Percentiles rank a stretch among this genome's conserved stretches.
Evolutionary conservation across 2,888 invertebrate genomes (phyloP).

Genomic region (Metalampra italica): DNA sequence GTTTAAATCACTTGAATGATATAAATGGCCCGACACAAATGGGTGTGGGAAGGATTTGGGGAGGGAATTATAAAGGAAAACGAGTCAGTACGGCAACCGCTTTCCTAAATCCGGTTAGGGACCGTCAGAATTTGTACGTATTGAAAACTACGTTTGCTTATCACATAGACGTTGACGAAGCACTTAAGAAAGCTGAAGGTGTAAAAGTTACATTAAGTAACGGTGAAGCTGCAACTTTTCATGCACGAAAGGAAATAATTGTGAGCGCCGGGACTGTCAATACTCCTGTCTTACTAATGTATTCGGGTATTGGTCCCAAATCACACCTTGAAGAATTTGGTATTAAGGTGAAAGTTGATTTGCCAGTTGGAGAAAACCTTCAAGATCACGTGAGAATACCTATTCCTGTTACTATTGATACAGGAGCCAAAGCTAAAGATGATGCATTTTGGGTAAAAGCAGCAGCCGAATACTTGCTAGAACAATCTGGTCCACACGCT

Average conservation of each 20-base stretch:
- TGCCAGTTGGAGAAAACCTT: conserved; percentile 66
- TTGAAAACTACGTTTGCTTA: conserved; percentile 50
- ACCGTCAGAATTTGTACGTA: conserved; percentile 52
- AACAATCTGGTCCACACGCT: conserved; percentile 56
- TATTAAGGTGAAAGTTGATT: conserved; percentile 44
- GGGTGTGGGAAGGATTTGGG: conserved; percentile 75
- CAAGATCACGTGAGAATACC: conserved; percentile 70
- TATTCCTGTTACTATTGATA: conserved; percentile 52
- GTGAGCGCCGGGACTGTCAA: conserved; percentile 60
- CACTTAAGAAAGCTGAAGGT: conserved; percentile 36
- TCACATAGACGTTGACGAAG: conserved; percentile 36
- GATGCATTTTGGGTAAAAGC: conserved; percentile 55
- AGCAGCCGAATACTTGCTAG: conserved; percentile 54
- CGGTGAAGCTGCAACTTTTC: conserved; percentile 37
- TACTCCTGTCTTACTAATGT: conserved; percentile 56
- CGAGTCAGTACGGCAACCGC: conserved; percentile 78
- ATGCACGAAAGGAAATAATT: conserved; percentile 53
- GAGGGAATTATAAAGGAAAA: conserved; percentile 66
- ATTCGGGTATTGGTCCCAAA: conserved; percentile 61
- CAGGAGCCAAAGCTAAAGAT: conserved; percentile 44
- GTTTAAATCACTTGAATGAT: conserved; percentile 60
- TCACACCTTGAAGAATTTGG: conserved; percentile 39
- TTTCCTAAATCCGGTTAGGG: conserved; percentile 49
- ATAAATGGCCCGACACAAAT: conserved; percentile 68
- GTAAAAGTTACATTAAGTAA: conserved; percentile 42